Evolutionary conservation across 2,888 invertebrate genomes (phyloP), one percentile per base, ranked within the genome.

Genomic region (Clivina fossor): DNA sequence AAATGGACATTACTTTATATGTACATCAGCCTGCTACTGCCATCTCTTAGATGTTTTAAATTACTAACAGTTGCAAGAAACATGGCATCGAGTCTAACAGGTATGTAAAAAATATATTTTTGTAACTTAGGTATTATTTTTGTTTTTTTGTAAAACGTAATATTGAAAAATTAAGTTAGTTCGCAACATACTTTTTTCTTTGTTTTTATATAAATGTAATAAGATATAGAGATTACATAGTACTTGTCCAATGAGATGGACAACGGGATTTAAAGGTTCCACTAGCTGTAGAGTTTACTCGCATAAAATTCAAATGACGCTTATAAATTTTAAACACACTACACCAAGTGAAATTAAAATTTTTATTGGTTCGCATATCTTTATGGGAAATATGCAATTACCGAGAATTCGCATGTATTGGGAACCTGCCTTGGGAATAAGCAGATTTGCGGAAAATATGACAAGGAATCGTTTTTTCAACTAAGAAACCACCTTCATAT

Each of bases 11-110:
- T n/a, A n/a, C n/a, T n/a, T n/a, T n/a, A n/a, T n/a, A n/a, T n/a
- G n/a, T n/a, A n/a, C n/a, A n/a, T 35, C 35, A 35, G 35, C 35
- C 13, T 35, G 16, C 35, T 35, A 35, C 35, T 35, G 35, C 35
- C 9, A 35, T 35, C 35, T 35, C 3, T 35, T 35, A 35, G 35
- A 35, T 35, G 4, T 13, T 35, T 35, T 35, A 35, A 35, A 35
- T 15, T 35, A 35, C 5, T 35, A 16, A 35, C 13, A 35, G 35
- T 16, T 35, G 35, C 8, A 35, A 16, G 4, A 16, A 7, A 35
- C 16, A 35, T 13, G 15, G 35, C 35, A 16, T 3, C 35, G 4
- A 35, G 16, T 4, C 35, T 15, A 35, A 2, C 15, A 15, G 35
- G 35, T 35, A 35, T 5, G 13, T 5, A 13, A 35, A 35, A 35